Percentiles rank a stretch among this genome's conserved stretches.
These are phyloP conservation scores for Puffinus mauretanicus DNA, from an alignment of 2,113 vertebrate genomes.

Conservation along the genomic window DNA sequence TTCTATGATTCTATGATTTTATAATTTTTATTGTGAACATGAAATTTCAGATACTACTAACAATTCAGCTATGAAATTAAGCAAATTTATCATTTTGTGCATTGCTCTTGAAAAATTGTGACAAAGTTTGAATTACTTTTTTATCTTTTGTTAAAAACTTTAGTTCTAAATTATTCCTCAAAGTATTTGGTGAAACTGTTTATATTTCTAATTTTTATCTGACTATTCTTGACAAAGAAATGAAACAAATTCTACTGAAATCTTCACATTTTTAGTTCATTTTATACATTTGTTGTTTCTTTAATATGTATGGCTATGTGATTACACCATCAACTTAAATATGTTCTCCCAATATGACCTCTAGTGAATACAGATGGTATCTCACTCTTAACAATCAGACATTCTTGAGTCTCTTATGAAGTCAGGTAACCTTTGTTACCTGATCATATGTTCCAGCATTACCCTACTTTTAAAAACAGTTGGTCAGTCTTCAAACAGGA, in stretches of 20 bases:
- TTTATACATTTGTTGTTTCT: neutral
- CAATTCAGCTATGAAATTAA: neutral
- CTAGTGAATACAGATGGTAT: neutral
- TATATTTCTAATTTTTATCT: neutral
- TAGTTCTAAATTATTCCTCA: neutral
- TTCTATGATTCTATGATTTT: no score
- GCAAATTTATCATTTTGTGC: neutral
- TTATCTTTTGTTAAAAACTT: neutral
- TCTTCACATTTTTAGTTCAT: neutral
- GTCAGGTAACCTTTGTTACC: neutral
- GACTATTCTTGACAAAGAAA: neutral
- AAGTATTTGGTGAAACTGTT: neutral
- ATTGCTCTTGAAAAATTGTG: neutral
- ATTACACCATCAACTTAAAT: neutral
- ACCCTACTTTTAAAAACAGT: neutral
- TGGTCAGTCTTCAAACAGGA: neutral
- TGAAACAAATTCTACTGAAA: neutral
- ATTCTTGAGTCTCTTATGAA: neutral
- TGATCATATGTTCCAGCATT: neutral
- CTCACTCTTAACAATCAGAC: neutral
- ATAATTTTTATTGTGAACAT: neutral
- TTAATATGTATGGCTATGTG: neutral
- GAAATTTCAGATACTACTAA: neutral
- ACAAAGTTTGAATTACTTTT: neutral
- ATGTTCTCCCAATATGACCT: neutral